Evolutionary conservation across 2,888 invertebrate species (phyloP), one percentile per base, ranked within the genome.

Genomic region (Omphaloscelis lunosa): DNA sequence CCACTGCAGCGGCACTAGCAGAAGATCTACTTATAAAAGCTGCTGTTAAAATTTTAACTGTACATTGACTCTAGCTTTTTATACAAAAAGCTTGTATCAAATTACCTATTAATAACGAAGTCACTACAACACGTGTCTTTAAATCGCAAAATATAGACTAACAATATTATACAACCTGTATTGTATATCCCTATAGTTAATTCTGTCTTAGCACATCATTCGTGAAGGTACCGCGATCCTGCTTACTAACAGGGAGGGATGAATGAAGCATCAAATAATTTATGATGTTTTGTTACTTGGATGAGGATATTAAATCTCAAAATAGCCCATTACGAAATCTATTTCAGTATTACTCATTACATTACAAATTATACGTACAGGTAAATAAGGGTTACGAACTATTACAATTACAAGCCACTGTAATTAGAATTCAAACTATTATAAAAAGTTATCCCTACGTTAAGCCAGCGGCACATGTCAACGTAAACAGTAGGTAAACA

Each of bases 291-390:
- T 4, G n/a, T 41, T 29, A 53, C 48, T 45, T 34, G 9, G 29
- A 27, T 5, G 51, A 68, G 41, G 41, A 23, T 23, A 61, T 34
- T 34, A 12, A 41, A 51, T 29, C 5, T 45, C 27, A 53, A 79
- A 69, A 79, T 69, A 61, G 41, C 39, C 5, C 11, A 34, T 67
- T 76, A 45, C 27, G 53, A 63, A 12, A 66, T 12, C n/a, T 17
- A 45, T 70, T 41, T 48, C 20, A 59, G 17, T 53, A 41, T 69
- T 27, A 27, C 15, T n/a, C 39, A 72, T 12, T 34, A 41, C 61
- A 53, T 62, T 12, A n/a, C 23, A 53, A 51, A 70, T 34, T 17
- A 79, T 53, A 6, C 12, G 8, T 53, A 62, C 34, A 79, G 53
- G 56, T 39, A 72, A 77, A 78, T n/a, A 27, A 23, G 1, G n/a